Evolutionary conservation across 2,113 vertebrate genomes (phyloP).

Genomic region (Corydoras maculifer): DNA sequence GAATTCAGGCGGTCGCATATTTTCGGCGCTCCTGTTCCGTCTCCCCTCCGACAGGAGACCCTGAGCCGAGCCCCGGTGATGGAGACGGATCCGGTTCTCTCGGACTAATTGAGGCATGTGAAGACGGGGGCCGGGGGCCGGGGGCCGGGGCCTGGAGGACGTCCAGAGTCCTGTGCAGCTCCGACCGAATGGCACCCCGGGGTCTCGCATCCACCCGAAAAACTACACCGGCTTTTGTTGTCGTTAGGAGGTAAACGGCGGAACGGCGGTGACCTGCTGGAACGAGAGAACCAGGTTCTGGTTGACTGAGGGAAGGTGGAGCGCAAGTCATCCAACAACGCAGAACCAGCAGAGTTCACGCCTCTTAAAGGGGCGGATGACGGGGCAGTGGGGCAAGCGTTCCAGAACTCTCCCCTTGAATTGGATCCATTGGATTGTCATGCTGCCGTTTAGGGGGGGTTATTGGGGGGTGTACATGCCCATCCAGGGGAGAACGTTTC

Average conservation of each 20-base stretch:
- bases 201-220: slow-evolving; percentile 41
- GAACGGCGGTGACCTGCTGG: background rate
- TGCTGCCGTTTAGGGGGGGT: too few species aligned
- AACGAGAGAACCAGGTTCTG: background rate
- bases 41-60: background rate
- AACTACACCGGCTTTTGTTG: slow-evolving; percentile 63
- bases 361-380: too few species aligned
- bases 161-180: background rate
- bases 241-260: slow-evolving; percentile 63
- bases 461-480: too few species aligned
- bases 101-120: background rate
- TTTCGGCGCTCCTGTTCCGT: too few species aligned
- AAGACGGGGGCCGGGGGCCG: background rate
- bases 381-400: too few species aligned
- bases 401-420: too few species aligned
- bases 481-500: too few species aligned
- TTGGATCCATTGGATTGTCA: too few species aligned
- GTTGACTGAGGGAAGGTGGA: background rate
- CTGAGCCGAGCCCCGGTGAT: background rate
- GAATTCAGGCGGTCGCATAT: too few species aligned
- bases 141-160: background rate
- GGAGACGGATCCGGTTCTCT: background rate
- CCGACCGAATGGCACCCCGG: background rate
- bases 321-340: background rate
- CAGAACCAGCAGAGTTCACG: too few species aligned